Evolutionary conservation across 1,140 invertebrate species (phyloP), one percentile per base, ranked within the genome.

Genomic region (Catajapyx aquilonaris): DNA sequence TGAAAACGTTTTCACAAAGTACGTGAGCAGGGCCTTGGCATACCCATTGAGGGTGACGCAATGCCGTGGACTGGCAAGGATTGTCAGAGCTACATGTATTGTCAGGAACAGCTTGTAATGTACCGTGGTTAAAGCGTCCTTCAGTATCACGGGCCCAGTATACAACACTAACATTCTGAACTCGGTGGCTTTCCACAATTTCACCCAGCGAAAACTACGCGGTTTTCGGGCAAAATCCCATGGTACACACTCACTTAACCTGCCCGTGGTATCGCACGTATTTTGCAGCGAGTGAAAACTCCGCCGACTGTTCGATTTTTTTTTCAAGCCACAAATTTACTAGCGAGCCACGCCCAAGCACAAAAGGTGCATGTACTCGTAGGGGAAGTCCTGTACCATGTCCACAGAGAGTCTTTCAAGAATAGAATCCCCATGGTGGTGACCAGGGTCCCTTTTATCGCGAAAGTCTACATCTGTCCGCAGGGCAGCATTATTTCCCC

Each of bases 1-100:
- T 36, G 31, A 32, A 31, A 40, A 38, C 15, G 44, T 31, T 17
- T 40, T 22, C 13, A 58, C 51, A 52, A 58, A 58, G n/a, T 41
- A 32, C 17, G 21, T 7, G 17, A 58, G 31, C 5, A 56, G 40
- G 3, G 38, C 20, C 22, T 49, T 34, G 10, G 53, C 51, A 47
- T 49, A 50, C 15, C 44, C 31, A 31, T 36, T 37, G 36, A 37
- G 40, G 1, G 3, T 3, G 7, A 31, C 15, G 9, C 11, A 9
- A 20, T 34, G 4, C 5, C n/a, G 17, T 2, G 39, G 37, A 15
- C 31, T 38, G 4, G 39, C 11, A 10, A 47, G 20, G 37, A 52
- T 44, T 13, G 34, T 31, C 17, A 45, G 39, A 13, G 44, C 45
- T 33, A 32, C 39, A 40, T 44, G 41, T 13, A 46, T 19, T 2